Evolutionary conservation across 2,797 vertebrate genomes (phyloP).

Genomic region (Trematomus bernacchii): DNA sequence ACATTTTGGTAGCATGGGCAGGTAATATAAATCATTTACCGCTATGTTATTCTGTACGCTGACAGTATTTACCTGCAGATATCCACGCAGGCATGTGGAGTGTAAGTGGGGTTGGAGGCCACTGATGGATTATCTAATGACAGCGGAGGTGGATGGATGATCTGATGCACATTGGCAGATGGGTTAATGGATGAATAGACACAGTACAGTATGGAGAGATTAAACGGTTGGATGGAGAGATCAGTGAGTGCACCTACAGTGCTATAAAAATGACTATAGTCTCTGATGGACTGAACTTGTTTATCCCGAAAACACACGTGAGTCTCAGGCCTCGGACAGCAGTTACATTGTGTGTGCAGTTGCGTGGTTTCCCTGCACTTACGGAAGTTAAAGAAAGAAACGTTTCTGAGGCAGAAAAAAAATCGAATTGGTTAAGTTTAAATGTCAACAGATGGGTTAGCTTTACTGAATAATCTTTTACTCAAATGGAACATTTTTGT

Average conservation of each 20-base stretch:
- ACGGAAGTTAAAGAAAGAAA: not conserved
- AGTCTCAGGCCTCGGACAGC: slow-evolving; percentile 3
- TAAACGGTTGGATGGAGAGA: slow-evolving; percentile 10
- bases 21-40: slow-evolving; percentile 1
- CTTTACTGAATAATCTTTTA: not conserved
- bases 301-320: slow-evolving; percentile 1
- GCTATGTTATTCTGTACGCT: not conserved
- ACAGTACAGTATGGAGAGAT: not conserved
- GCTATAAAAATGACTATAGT: not conserved
- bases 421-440: not conserved
- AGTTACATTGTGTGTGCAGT: not conserved
- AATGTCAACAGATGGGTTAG: not conserved
- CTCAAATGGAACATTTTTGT: no score
- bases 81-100: not conserved
- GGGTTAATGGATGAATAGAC: slow-evolving; percentile 83
- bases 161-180: slow-evolving; percentile 8
- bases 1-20: no score
- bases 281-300: slow-evolving; percentile 5
- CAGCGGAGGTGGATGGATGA: not conserved
- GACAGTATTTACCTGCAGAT: slow-evolving; percentile 13
- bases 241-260: not conserved
- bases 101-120: slow-evolving; percentile 14
- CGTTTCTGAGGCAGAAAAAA: not conserved
- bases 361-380: not conserved
- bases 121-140: slow-evolving; percentile 18